Evolutionary conservation across 2,113 vertebrate species (phyloP).

Genomic region (Shinisaurus crocodilurus): DNA sequence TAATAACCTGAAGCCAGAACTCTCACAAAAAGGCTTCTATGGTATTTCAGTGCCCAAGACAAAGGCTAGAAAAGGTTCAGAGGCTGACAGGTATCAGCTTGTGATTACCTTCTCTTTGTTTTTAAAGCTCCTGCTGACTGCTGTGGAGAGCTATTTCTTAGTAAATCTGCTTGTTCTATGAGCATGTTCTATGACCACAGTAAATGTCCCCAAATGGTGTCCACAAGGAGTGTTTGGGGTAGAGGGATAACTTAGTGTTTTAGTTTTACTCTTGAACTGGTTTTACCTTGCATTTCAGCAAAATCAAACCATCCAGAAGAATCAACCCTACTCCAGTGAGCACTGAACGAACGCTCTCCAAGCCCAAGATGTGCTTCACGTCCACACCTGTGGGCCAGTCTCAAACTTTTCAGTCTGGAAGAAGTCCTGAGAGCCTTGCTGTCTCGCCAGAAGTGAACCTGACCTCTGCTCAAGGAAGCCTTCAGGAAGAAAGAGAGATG

Average conservation of each 20-base stretch:
- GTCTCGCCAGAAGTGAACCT: slow-evolving; percentile 65
- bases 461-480: slow-evolving; percentile 68
- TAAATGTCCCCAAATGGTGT: background rate
- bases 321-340: slow-evolving; percentile 98
- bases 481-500: slow-evolving; percentile 95
- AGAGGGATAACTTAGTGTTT: rapidly evolving
- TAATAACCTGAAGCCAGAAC: background rate
- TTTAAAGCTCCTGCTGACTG: background rate
- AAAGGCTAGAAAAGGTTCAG: background rate
- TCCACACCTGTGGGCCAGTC: slow-evolving; percentile 88
- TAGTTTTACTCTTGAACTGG: background rate
- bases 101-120: background rate
- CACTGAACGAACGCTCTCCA: slow-evolving; percentile 88
- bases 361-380: slow-evolving; percentile 96
- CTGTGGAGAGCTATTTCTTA: background rate
- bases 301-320: slow-evolving; percentile 90
- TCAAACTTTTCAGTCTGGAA: slow-evolving; percentile 71
- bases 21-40: background rate
- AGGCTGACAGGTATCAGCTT: background rate
- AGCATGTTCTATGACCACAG: background rate
- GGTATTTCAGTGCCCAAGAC: background rate
- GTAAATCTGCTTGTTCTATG: background rate
- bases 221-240: background rate
- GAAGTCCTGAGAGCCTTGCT: slow-evolving; percentile 72
- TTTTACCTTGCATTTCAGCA: slow-evolving; percentile 72